Base-by-base conservation (phyloP, 2,797 vertebrate species). In the Enteromius trimaculatus region DNA sequence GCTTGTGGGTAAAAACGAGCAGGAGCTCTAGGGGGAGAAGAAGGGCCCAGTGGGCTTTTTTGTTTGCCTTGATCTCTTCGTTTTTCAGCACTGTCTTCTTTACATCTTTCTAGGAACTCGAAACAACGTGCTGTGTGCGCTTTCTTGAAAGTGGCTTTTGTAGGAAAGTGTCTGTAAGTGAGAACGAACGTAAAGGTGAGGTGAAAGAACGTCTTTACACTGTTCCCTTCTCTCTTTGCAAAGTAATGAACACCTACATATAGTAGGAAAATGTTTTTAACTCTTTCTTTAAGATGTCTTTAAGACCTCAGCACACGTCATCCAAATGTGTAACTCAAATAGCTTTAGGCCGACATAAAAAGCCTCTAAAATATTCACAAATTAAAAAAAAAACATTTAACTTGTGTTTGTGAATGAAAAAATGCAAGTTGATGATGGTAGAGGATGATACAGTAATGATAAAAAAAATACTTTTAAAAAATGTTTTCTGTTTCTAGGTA, bases 21-120 rank as follows among this genome's bases (percentile, higher is more conserved):
- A 51, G 81, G 60, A 81, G 85, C 53, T 86, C 77, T 65, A 31
- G 44, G 84, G 85, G 84, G 81, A 77, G 79, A 85, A 1, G 37
- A 55, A 79, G 84, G 55, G 79, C 53, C 81, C 0, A 71, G 84
- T 64, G 87, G 87, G 87, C 87, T 86, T 85, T 78, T 82, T 72
- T 85, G 72, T 72, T 79, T 55, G 44, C 84, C 79, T 84, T 88
- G 68, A 80, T 88, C 78, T 88, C 39, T 31, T 3, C 0, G 7
- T 70, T 47, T 70, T 80, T 71, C 6, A 21, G 16, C 21, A 1
- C 26, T 44, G 44, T 66, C 77, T 49, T 51, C 34, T 70, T 60
- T 58, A 39, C 26, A 16, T 81, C 79, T 81, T 81, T 81, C 79
- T 81, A 81, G 69, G 79, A 81, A 81, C 79, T 72, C 13, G 29